These are phyloP conservation scores for Aphodius sticticus DNA, from an alignment of 2,888 invertebrate species.

Conservation along the genomic window DNA sequence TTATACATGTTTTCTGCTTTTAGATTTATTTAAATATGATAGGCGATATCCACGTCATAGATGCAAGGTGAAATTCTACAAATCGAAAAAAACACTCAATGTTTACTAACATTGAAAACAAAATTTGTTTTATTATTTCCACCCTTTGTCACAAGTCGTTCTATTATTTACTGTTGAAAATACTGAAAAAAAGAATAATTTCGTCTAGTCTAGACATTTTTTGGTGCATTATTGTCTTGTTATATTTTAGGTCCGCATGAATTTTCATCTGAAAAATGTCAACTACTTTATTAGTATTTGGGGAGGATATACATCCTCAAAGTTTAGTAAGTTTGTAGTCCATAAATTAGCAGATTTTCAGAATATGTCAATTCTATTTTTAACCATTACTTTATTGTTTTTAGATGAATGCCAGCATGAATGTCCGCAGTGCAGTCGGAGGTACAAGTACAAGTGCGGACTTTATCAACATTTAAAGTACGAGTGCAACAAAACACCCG, in stretches of 20 bases:
- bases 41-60: conserved; percentile 4
- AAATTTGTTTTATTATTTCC: no score
- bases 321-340: conserved; percentile 58
- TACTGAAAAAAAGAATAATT: no score
- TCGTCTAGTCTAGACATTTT: no score
- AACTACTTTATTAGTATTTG: no score
- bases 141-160: conserved; percentile 13
- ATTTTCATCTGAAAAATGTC: no score
- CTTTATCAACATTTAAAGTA: conserved; percentile 64
- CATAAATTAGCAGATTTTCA: not conserved
- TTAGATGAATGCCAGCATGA: not conserved
- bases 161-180: no score
- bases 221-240: no score
- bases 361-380: not conserved
- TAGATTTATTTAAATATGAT: not conserved
- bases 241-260: no score
- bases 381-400: not conserved
- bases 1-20: conserved; percentile 5
- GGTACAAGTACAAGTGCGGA: conserved; percentile 64
- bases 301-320: no score
- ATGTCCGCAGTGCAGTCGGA: conserved; percentile 59
- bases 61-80: conserved; percentile 34
- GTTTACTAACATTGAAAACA: conserved; percentile 15
- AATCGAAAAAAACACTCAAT: conserved; percentile 34
- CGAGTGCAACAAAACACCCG: conserved; percentile 66